Conservation (phyloP, 2,888 invertebrate species). For the Chaitophorus viminalis region DNA sequence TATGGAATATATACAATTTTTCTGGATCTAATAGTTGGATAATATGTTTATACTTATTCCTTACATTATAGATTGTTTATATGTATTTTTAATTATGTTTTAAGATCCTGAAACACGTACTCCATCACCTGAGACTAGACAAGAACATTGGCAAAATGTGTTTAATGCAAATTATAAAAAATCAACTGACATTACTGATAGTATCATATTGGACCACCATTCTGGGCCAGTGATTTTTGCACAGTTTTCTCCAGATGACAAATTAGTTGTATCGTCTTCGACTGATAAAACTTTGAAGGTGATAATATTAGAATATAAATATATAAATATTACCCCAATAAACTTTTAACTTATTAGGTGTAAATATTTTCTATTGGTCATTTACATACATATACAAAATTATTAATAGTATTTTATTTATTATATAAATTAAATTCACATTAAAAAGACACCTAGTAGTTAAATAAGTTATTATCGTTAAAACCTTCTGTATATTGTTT, state of each 20-base stretch:
- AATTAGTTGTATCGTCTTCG: slow-evolving; percentile 45
- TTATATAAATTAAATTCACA: too few relatives aligned
- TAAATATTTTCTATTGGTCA: too few relatives aligned
- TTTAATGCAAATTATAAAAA: slow-evolving; percentile 20
- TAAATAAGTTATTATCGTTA: too few relatives aligned
- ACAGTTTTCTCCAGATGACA: slow-evolving; percentile 55
- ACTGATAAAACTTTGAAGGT: slow-evolving; percentile 58
- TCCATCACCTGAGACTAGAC: slow-evolving; percentile 60
- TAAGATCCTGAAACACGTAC: slow-evolving; percentile 54
- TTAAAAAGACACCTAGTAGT: too few relatives aligned
- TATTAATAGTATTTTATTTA: too few relatives aligned
- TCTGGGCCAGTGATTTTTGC: slow-evolving; percentile 53
- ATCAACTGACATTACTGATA: slow-evolving; percentile 25
- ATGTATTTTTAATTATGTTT: slow-evolving; percentile 14
- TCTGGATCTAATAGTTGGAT: slow-evolving; percentile 38
- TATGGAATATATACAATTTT: slow-evolving; percentile 58
- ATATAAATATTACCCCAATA: too few relatives aligned
- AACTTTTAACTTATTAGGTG: too few relatives aligned
- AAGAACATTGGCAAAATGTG: slow-evolving; percentile 58
- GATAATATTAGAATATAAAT: neutral
- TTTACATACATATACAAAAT: too few relatives aligned
- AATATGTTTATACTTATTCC: slow-evolving; percentile 13
- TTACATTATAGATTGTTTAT: neutral
- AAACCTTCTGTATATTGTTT: too few relatives aligned
- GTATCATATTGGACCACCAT: slow-evolving; percentile 40